These are phyloP conservation scores for Falco columbarius DNA, from an alignment of 2,797 vertebrate species.

Conservation along the genomic window DNA sequence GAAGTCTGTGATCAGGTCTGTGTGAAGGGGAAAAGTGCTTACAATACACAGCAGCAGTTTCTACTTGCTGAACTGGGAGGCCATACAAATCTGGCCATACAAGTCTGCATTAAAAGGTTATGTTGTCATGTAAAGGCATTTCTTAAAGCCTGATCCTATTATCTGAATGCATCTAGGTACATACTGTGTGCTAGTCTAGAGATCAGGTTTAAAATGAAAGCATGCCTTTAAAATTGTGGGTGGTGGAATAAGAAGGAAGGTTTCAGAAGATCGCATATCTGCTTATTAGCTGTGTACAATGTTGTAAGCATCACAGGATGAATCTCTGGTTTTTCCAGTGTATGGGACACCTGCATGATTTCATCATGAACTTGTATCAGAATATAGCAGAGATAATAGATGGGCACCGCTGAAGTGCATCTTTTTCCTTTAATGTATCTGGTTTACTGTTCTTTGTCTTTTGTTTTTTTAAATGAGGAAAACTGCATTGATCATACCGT, in stretches of 20 bases:
- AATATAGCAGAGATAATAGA: not conserved
- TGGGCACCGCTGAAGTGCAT: not conserved
- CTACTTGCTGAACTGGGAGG: not conserved
- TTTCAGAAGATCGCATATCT: not conserved
- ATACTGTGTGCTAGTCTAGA: not conserved
- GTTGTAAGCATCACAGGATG: not conserved
- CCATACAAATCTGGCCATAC: not conserved
- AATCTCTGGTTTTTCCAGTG: not conserved
- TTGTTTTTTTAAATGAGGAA: not conserved
- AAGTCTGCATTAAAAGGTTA: not conserved
- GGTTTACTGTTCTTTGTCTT: not conserved
- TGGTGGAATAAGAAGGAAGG: not conserved
- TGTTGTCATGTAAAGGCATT: not conserved
- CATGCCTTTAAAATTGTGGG: not conserved
- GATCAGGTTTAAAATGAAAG: not conserved
- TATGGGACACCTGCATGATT: not conserved
- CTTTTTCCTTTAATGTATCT: not conserved
- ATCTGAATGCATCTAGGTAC: not conserved
- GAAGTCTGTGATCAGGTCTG: not conserved
- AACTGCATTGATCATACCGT: not conserved
- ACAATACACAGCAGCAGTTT: accelerated
- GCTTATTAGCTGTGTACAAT: not conserved
- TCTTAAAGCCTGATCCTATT: not conserved
- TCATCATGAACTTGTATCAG: not conserved
- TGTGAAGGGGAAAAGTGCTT: not conserved